A percentile compares a stretch with the other conserved stretches of the same genome.
These are phyloP conservation scores for Myanophis thanlyinensis DNA, from an alignment of 2,113 vertebrate genomes.

Conservation along the genomic window DNA sequence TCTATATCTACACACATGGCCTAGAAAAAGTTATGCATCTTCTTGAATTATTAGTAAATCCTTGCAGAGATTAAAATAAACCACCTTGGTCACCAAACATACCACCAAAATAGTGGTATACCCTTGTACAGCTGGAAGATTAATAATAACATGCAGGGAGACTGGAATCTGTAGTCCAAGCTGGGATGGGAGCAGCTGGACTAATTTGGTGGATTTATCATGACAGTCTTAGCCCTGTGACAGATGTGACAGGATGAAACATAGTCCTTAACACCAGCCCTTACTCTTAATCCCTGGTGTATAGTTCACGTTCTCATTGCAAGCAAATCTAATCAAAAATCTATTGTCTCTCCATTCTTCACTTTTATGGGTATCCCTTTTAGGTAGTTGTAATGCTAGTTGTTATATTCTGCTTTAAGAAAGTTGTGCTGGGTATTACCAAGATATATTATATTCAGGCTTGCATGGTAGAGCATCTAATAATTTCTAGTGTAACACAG, in stretches of 20 bases:
- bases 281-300: neutral
- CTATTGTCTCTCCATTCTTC: neutral
- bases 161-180: neutral
- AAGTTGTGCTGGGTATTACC: neutral
- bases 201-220: neutral
- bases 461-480: neutral
- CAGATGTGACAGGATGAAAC: neutral
- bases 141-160: neutral
- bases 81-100: neutral
- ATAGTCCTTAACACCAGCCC: neutral
- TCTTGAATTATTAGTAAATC: neutral
- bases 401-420: neutral
- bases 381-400: neutral
- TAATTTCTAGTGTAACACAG: neutral
- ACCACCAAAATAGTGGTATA: neutral
- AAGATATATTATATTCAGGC: neutral
- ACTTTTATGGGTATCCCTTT: neutral
- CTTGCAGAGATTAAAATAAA: neutral
- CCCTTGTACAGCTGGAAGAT: neutral
- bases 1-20: neutral
- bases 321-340: neutral
- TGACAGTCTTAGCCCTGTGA: neutral
- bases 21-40: neutral
- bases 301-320: neutral
- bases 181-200: neutral